Percentiles rank a stretch among this genome's conserved stretches.
These are phyloP conservation scores for Rhinogobius similis DNA, from an alignment of 2,113 vertebrate species.

Conservation along the genomic window DNA sequence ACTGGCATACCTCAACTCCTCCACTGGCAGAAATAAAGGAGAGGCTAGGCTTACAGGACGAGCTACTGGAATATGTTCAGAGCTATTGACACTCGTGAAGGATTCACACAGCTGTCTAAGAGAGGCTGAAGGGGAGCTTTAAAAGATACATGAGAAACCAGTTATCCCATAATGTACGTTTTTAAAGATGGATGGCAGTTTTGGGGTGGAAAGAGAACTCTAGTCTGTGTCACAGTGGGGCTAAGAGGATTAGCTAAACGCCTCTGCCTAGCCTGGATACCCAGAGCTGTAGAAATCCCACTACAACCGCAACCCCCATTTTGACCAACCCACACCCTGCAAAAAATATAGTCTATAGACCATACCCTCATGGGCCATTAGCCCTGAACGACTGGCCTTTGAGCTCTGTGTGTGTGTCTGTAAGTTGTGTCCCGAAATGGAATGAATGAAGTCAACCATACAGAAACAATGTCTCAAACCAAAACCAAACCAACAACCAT, in stretches of 20 bases:
- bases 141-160: slow-evolving; percentile 2
- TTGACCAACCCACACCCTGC: slow-evolving; percentile 24
- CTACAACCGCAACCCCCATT: slow-evolving; percentile 57
- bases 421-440: slow-evolving; percentile 42
- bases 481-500: slow-evolving; percentile 24
- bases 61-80: slow-evolving; percentile 14
- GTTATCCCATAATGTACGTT: slow-evolving; percentile 50
- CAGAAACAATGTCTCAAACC: slow-evolving; percentile 13
- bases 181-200: slow-evolving; percentile 47
- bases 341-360: slow-evolving; percentile 31
- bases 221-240: slow-evolving; percentile 70
- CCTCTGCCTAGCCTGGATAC: slow-evolving; percentile 73
- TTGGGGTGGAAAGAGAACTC: slow-evolving; percentile 58
- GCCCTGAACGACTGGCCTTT: slow-evolving; percentile 23
- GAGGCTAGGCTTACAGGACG: not conserved
- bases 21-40: slow-evolving; percentile 29
- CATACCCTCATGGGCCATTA: slow-evolving; percentile 38
- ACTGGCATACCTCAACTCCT: slow-evolving; percentile 56
- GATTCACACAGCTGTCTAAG: not conserved
- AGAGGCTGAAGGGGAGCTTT: slow-evolving; percentile 2
- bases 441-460: slow-evolving; percentile 19
- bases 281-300: slow-evolving; percentile 73
- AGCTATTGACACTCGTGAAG: not conserved
- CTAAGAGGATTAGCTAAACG: slow-evolving; percentile 77
- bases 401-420: slow-evolving; percentile 27